Base-by-base conservation (phyloP, 2,113 vertebrate species). In the Pagrus major region DNA sequence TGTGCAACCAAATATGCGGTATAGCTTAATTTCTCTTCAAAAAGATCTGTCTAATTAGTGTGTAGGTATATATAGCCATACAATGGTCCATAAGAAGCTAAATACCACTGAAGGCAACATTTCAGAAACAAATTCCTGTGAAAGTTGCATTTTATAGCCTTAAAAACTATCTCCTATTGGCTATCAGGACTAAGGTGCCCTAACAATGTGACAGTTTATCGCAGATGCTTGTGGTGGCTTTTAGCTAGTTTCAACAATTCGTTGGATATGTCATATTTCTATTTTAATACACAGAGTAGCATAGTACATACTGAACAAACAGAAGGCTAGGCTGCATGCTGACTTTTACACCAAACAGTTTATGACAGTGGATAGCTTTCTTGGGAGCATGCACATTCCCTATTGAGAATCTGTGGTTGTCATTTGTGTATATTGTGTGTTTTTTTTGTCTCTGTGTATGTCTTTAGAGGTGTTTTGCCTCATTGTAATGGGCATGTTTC, bases 341-440 rank as follows among this genome's bases (percentile, higher is more conserved):
- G 20, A 85, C 56, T 74, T 44, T 44, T 67, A 68, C 71, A 68
- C 68, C 44, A 68, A 51, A 60, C 3, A 15, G 51, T 1, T 58
- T 29, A 42, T 51, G 27, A 35, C 44, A 52, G 12, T 35, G 16
- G 23, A 21, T 41, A 44, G 16, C 39, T 63, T 81, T 70, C 42
- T 56, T 42, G 11, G 47, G n/a, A 58, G 71, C 55, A 21, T 68
- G 33, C 54, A 47, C 29, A 29, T 61, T 61, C 78, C 46, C 35
- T 15, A 21, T 4, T 70, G 51, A 71, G 60, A 66, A 60, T 9
- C 67, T 27, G 41, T 10, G 29, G 35, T 25, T 44, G 21, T 42
- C 49, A 42, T 55, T 8, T 51, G 25, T 69, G 47, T 27, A 42
- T 18, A 16, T 25, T 66, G 16, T 42, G 16, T 69, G n/a, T 64